Conservation (phyloP, 2,888 invertebrate species). For the Alentia gelatinosa region DNA sequence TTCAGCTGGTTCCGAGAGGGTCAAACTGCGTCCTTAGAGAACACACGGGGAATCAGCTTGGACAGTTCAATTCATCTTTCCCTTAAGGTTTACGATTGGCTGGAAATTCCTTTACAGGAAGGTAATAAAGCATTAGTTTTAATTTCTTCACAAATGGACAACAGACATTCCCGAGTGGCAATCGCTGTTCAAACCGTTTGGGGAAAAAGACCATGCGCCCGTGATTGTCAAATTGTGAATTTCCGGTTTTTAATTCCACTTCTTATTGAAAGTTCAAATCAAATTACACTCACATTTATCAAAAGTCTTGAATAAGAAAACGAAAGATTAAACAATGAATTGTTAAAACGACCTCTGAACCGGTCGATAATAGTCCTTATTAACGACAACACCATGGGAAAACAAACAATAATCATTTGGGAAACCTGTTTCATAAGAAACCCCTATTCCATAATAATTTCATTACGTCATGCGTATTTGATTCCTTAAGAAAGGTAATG, state of each 20-base stretch:
- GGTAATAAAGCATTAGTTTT: background rate
- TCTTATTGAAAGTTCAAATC: background rate
- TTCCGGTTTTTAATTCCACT: background rate
- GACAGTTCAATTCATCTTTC: background rate
- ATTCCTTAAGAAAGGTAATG: background rate
- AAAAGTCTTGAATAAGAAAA: background rate
- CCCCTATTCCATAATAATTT: background rate
- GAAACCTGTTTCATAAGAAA: background rate
- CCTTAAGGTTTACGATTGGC: background rate
- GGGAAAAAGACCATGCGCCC: background rate
- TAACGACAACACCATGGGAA: background rate
- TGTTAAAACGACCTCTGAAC: background rate
- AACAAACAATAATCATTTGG: background rate
- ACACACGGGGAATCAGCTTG: background rate
- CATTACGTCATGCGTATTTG: background rate
- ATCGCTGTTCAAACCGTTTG: background rate
- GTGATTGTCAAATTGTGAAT: slow-evolving; percentile 19
- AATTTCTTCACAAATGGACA: background rate
- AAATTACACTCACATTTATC: background rate
- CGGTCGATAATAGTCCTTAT: background rate
- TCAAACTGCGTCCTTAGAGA: no score
- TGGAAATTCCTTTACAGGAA: background rate
- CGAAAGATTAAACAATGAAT: background rate
- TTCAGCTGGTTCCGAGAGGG: no score
- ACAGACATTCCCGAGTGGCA: background rate